phyloP scores from a whole-genome alignment of 2,888 invertebrate genomes.

The Abrostola triplasia region DNA sequence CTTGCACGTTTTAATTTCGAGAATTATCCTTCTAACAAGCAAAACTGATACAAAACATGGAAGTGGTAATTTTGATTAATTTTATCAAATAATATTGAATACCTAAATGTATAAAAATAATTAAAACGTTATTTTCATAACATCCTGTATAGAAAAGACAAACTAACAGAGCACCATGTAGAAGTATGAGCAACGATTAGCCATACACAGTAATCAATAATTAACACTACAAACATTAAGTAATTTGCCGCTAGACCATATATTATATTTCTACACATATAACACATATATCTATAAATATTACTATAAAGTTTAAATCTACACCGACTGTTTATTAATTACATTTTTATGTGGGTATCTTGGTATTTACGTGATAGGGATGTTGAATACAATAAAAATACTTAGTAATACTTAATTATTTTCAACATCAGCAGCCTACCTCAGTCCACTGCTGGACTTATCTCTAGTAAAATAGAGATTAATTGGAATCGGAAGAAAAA shows the following conservation, averaged over 20 bases:
- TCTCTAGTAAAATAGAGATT: no score
- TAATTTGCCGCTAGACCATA: slow-evolving; percentile 30
- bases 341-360: no score
- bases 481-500: no score
- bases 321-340: no score
- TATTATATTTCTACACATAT: neutral
- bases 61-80: slow-evolving; percentile 11
- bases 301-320: no score
- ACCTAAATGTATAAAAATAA: neutral
- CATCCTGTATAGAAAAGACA: slow-evolving; percentile 50
- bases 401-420: no score
- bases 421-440: no score
- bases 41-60: slow-evolving; percentile 21
- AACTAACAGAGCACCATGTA: slow-evolving; percentile 71
- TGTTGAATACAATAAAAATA: no score
- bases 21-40: slow-evolving; percentile 26
- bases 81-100: neutral
- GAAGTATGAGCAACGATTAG: slow-evolving; percentile 67
- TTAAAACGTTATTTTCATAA: slow-evolving; percentile 35
- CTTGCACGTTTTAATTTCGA: no score
- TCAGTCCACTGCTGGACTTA: no score
- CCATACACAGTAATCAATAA: slow-evolving; percentile 36
- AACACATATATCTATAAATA: no score
- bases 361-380: no score
- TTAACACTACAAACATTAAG: slow-evolving; percentile 23